A percentile compares a stretch with the other conserved stretches of the same genome.
These are phyloP conservation scores for Borostomias antarcticus DNA, from an alignment of 2,797 vertebrate genomes.

Conservation along the genomic window DNA sequence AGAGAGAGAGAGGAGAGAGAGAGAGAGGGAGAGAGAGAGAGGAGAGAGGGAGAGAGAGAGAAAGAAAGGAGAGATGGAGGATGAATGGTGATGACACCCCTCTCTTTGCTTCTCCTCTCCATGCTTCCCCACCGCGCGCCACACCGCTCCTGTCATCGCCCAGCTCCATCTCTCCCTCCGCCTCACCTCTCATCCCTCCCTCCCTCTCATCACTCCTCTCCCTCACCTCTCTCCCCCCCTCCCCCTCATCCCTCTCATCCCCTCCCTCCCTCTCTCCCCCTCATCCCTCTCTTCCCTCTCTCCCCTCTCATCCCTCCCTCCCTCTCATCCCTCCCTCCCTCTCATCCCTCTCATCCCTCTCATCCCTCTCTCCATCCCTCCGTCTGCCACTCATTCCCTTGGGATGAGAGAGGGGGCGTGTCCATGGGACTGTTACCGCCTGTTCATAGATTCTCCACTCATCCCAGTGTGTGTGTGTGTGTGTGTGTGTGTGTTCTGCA, in stretches of 20 bases:
- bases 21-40: conserved; percentile 6
- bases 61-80: background rate
- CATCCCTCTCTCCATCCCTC: background rate
- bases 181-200: conserved; percentile 12
- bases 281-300: conserved; percentile 19
- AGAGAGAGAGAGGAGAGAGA: background rate
- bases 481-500: conserved; percentile 5
- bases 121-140: conserved; percentile 29
- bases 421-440: background rate
- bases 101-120: conserved; percentile 40
- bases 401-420: background rate
- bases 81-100: conserved; percentile 45
- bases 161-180: conserved; percentile 4
- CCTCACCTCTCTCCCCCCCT: conserved; percentile 7
- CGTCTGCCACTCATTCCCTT: background rate
- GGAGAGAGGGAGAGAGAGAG: conserved; percentile 14
- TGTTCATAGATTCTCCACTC: background rate
- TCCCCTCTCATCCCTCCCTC: background rate
- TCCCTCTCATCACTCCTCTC: conserved; percentile 1
- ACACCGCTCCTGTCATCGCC: conserved; percentile 21
- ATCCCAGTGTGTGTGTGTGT: conserved; percentile 11
- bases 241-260: conserved; percentile 2
- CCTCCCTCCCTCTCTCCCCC: conserved; percentile 24
- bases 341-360: conserved; percentile 32
- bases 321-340: conserved; percentile 9